Base-by-base conservation (phyloP, 92 coral and sea anemone species). In the Actinostola sp. region DNA sequence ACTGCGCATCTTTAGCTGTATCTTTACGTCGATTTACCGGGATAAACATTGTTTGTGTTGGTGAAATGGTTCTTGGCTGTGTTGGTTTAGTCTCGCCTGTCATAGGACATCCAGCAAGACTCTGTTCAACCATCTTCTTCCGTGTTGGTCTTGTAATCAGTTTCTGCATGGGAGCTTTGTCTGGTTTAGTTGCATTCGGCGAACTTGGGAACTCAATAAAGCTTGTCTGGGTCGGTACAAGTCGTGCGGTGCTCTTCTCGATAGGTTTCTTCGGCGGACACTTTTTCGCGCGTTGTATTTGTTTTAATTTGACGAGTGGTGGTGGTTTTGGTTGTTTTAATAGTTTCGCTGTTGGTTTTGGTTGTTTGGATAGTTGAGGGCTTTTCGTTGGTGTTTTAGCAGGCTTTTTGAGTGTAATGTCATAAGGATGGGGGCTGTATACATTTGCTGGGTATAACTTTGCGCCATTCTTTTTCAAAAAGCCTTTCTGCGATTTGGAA, bases 201-300 rank as follows among this genome's bases (percentile, higher is more conserved):
- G 29, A 24, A n/a, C 53, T 27, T 1, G 42, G 19, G 10, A n/a
- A n/a, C n/a, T n/a, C n/a, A n/a, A 83, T 62, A 57, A 62, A 53
- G 33, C 79, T 64, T 29, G 73, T 53, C 45, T 83, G 88, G 12
- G 88, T 83, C 25, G 88, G 79, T 43, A 70, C 63, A 62, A 70
- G 20, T 32, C 61, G 70, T 33, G 20, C 4, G 20, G 0, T 30
- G 6, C 34, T n/a, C 33, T 46, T 48, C 72, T 27, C 17, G 35
- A 44, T 28, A 59, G 57, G n/a, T 75, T 68, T 67, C 73, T 36
- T 17, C 59, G 62, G 44, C 49, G 59, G 30, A 28, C 43, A 36
- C 2, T 26, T 26, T 17, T 57, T 57, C 19, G 3, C 39, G 11
- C 28, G 26, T 7, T 57, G 23, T n/a, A 8, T 23, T 44, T 61